phyloP scores from a whole-genome alignment of 2,113 vertebrate genomes.

The Anguilla japonica region DNA sequence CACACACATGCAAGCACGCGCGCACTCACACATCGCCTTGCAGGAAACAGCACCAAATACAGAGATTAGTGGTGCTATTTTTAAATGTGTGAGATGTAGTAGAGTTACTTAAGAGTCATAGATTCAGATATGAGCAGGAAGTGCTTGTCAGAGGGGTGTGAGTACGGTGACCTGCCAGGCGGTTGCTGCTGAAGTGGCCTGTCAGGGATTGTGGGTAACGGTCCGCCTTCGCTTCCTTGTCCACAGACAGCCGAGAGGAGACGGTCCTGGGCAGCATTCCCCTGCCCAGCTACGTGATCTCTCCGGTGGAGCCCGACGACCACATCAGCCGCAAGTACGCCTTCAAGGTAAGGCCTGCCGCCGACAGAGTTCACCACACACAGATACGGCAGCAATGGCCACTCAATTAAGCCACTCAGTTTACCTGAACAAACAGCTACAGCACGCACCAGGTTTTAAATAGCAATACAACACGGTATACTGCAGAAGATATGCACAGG shows the following conservation, averaged over 20 bases:
- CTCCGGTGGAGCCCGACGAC: conserved; percentile 85
- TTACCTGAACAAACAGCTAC: neutral
- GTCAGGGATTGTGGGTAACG: neutral
- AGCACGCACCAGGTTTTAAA: neutral
- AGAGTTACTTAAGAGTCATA: no score
- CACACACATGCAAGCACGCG: neutral
- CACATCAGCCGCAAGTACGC: conserved; percentile 95
- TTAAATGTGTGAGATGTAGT: neutral
- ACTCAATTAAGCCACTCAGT: neutral
- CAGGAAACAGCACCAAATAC: neutral
- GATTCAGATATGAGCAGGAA: no score
- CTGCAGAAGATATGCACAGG: neutral
- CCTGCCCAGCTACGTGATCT: conserved; percentile 88
- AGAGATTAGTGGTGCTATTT: neutral
- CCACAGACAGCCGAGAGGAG: conserved; percentile 93
- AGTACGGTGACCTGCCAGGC: no score
- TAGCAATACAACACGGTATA: no score
- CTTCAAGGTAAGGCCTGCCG: conserved; percentile 82
- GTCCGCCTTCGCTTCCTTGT: conserved; percentile 18
- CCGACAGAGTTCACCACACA: no score
- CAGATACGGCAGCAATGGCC: neutral
- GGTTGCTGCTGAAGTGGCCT: neutral
- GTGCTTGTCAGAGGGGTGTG: neutral
- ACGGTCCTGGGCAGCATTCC: conserved; percentile 94
- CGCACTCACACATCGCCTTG: neutral